Conservation (phyloP, 1,140 invertebrate genomes). For the Meteorus sp. region DNA sequence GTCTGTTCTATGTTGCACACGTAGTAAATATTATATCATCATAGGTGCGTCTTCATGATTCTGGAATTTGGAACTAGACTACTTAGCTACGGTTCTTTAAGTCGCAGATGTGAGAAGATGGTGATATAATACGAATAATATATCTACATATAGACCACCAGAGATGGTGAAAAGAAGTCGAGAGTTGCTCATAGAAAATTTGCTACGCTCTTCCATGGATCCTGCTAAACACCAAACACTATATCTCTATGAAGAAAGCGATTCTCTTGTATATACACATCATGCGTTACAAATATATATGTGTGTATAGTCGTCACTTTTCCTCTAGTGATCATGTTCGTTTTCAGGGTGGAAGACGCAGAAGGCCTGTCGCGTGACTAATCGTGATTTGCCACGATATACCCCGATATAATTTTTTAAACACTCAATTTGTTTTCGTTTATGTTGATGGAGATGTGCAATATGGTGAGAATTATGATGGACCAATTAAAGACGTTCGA, state of each 20-base stretch:
- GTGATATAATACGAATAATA: too few relatives aligned
- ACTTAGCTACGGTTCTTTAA: background rate
- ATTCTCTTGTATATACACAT: background rate
- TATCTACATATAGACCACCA: too few relatives aligned
- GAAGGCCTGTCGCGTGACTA: conserved; percentile 34
- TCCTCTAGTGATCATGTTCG: background rate
- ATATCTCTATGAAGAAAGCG: too few relatives aligned
- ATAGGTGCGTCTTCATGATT: too few relatives aligned
- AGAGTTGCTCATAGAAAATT: background rate
- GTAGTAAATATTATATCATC: too few relatives aligned
- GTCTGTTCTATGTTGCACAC: too few relatives aligned
- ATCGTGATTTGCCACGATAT: conserved; percentile 30
- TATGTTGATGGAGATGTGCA: background rate
- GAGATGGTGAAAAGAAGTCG: background rate
- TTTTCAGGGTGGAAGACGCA: background rate
- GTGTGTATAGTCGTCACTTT: too few relatives aligned
- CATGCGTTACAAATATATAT: background rate
- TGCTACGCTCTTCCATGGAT: background rate
- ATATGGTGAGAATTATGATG: background rate
- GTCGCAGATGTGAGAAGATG: too few relatives aligned
- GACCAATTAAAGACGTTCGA: background rate
- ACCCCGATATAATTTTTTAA: conserved; percentile 11
- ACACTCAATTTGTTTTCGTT: conserved; percentile 29
- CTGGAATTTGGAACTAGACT: background rate
- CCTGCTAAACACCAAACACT: background rate